Conservation (phyloP, 2,888 invertebrate species). For the Phortica okadai region DNA sequence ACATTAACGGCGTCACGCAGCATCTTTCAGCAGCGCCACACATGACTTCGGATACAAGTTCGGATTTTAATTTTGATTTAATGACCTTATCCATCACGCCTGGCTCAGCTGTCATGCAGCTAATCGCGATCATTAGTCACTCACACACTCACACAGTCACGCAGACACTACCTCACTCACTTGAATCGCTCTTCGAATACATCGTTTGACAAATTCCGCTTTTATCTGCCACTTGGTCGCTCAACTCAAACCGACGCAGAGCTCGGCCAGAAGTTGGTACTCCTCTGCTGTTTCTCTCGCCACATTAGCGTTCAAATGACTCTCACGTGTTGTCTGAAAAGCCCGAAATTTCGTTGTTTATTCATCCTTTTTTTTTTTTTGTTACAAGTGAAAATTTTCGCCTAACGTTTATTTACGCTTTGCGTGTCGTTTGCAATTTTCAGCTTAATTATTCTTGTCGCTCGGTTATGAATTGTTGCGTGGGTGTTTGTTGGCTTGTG, state of each 20-base stretch:
- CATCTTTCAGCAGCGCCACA: neutral
- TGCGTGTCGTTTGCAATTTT: slow-evolving; percentile 69
- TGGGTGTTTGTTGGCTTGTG: neutral
- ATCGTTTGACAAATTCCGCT: slow-evolving; percentile 8
- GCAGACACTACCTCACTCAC: neutral
- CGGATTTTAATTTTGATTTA: neutral
- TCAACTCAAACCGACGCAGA: no score
- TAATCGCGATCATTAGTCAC: slow-evolving; percentile 70
- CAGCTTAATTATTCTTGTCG: slow-evolving; percentile 66
- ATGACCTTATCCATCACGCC: slow-evolving; percentile 35
- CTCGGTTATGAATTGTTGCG: neutral
- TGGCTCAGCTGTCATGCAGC: slow-evolving; percentile 65
- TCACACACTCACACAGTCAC: slow-evolving; percentile 29
- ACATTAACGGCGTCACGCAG: neutral
- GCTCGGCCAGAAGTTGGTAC: no score
- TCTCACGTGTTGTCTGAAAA: neutral
- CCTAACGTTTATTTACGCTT: slow-evolving; percentile 42
- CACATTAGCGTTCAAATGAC: no score
- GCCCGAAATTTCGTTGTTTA: neutral
- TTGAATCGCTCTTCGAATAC: neutral
- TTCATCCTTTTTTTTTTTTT: neutral
- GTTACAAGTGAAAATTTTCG: neutral
- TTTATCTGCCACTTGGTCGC: neutral
- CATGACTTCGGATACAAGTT: neutral
- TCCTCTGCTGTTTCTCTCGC: no score